phyloP scores from a whole-genome alignment of 2,113 vertebrate genomes.

The Natator depressus region DNA sequence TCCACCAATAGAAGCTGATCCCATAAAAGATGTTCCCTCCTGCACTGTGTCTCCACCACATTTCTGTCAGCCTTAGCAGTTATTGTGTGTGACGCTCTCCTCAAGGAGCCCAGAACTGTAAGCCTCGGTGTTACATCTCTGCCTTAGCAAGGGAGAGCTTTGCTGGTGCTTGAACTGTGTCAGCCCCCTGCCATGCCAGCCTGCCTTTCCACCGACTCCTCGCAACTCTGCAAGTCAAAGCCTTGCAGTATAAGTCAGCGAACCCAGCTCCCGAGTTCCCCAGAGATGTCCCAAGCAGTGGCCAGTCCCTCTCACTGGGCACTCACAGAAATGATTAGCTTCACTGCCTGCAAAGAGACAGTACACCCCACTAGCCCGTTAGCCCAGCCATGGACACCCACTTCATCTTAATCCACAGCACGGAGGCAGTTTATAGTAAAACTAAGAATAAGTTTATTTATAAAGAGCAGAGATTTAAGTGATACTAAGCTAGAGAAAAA shows the following conservation, averaged over 20 bases:
- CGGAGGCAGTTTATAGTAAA: neutral
- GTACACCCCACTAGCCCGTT: no score
- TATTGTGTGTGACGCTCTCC: neutral
- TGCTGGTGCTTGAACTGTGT: neutral
- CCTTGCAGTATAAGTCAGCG: neutral
- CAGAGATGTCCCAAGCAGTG: neutral
- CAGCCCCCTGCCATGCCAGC: neutral
- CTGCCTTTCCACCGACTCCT: neutral
- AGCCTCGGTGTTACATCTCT: neutral
- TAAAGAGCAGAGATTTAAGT: neutral
- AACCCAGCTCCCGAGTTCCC: neutral
- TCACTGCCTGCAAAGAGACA: neutral
- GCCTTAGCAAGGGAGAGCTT: neutral
- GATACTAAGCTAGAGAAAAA: no score
- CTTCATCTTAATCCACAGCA: neutral
- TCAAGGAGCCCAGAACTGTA: neutral
- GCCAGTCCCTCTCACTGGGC: neutral
- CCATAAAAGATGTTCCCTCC: neutral
- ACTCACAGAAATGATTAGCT: neutral
- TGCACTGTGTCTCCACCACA: neutral
- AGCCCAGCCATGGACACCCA: neutral
- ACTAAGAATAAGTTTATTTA: neutral
- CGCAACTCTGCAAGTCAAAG: neutral
- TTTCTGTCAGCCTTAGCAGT: neutral
- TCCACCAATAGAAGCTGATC: neutral